Percentiles rank a stretch among this genome's conserved stretches.
phyloP scores from a whole-genome alignment of 2,113 vertebrate genomes.

The Antigone vipio region DNA sequence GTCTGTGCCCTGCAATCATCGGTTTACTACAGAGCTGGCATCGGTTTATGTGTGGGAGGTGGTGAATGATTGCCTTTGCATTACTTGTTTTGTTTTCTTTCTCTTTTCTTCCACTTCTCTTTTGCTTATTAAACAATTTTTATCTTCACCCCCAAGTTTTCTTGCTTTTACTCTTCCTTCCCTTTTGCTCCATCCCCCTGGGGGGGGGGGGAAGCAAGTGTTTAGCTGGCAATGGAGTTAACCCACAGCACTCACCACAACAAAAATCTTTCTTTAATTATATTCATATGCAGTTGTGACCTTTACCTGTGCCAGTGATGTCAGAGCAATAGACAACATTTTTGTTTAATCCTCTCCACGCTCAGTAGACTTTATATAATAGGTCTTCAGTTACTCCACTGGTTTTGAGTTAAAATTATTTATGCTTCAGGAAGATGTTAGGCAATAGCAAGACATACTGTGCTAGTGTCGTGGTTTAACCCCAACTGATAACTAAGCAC shows the following conservation, averaged over 20 bases:
- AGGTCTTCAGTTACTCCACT: neutral
- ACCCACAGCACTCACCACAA: neutral
- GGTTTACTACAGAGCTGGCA: neutral
- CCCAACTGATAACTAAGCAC: no score
- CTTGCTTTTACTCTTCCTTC: neutral
- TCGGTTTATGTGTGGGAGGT: neutral
- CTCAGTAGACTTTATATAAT: neutral
- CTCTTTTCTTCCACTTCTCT: neutral
- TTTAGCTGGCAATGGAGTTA: neutral
- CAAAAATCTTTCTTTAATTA: neutral
- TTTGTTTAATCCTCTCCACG: neutral
- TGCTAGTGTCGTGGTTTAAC: neutral
- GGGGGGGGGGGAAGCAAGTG: rapidly evolving
- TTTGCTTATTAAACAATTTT: neutral
- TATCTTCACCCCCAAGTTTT: neutral
- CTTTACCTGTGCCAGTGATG: neutral
- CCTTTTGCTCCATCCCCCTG: neutral
- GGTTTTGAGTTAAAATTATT: neutral
- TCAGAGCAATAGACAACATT: neutral
- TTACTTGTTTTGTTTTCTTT: neutral
- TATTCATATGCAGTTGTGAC: neutral
- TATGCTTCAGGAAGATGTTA: neutral
- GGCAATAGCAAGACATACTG: neutral
- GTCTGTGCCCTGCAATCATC: neutral
- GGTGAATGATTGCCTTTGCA: neutral